Conservation (phyloP, 2,888 invertebrate genomes). For the Athalia rosae region DNA sequence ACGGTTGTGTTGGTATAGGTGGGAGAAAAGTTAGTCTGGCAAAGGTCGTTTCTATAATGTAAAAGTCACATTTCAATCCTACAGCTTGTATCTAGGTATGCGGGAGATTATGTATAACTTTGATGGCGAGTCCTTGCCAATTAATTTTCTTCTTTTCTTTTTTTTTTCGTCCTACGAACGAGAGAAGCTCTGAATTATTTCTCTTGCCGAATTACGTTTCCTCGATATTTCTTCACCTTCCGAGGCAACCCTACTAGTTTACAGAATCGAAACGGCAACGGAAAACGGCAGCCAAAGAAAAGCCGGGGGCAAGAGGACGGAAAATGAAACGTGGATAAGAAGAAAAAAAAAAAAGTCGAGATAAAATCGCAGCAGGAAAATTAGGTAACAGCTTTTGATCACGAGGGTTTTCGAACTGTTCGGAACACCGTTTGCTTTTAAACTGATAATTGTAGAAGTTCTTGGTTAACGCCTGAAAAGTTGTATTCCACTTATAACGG, state of each 20-base stretch:
- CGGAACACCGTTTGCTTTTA: neutral
- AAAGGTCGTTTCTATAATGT: conserved; percentile 19
- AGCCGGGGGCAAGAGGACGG: neutral
- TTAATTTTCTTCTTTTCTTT: neutral
- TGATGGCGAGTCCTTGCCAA: neutral
- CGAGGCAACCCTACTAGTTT: no score
- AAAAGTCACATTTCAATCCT: conserved; percentile 25
- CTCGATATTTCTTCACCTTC: no score
- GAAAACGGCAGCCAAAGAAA: neutral
- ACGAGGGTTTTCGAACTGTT: conserved; percentile 16
- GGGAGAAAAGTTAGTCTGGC: neutral
- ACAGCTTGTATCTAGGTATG: neutral
- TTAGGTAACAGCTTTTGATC: conserved; percentile 38
- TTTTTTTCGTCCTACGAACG: neutral
- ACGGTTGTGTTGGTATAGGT: neutral
- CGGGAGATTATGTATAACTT: neutral
- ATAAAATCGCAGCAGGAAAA: neutral
- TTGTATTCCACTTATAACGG: conserved; percentile 4
- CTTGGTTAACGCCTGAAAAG: conserved; percentile 11
- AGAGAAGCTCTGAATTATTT: neutral
- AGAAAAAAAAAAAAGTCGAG: neutral
- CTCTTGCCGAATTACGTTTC: no score
- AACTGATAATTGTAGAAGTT: conserved; percentile 34
- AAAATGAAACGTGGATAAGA: neutral
- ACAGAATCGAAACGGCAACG: neutral